phyloP scores from a whole-genome alignment of 2,113 vertebrate species.

The Alosa alosa region DNA sequence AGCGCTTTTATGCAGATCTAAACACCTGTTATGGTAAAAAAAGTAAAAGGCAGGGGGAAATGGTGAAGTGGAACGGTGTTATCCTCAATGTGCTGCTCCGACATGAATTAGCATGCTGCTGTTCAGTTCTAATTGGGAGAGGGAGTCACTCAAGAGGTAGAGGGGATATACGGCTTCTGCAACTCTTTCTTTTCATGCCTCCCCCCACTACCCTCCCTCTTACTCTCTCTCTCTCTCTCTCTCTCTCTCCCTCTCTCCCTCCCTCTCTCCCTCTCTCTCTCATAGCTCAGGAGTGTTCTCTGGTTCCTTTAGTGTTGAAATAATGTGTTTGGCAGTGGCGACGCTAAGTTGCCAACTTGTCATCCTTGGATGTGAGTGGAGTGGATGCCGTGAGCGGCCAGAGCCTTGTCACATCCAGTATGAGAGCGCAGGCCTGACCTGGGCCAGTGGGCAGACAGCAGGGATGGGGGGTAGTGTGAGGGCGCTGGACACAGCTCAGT shows the following conservation, averaged over 20 bases:
- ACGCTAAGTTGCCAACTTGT: background rate
- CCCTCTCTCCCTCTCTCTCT: background rate
- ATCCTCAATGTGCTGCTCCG: background rate
- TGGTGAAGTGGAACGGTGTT: background rate
- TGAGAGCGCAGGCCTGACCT: background rate
- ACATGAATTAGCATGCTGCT: background rate
- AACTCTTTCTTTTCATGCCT: background rate
- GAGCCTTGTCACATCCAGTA: background rate
- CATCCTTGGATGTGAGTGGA: slow-evolving; percentile 2
- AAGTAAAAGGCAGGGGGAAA: background rate
- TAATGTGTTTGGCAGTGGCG: background rate
- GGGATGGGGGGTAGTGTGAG: background rate
- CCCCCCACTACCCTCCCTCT: background rate
- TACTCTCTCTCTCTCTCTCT: background rate
- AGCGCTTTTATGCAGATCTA: background rate
- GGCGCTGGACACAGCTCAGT: background rate
- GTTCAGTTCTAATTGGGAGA: background rate
- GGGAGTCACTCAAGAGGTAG: background rate
- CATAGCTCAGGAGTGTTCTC: background rate
- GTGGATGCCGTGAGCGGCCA: background rate
- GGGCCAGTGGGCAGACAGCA: background rate
- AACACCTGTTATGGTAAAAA: slow-evolving; percentile 5
- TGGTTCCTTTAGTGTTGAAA: background rate
- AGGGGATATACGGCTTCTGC: background rate
- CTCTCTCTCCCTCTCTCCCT: background rate